Base-by-base conservation (phyloP, 2,797 vertebrate genomes). In the Acanthiza pusilla region DNA sequence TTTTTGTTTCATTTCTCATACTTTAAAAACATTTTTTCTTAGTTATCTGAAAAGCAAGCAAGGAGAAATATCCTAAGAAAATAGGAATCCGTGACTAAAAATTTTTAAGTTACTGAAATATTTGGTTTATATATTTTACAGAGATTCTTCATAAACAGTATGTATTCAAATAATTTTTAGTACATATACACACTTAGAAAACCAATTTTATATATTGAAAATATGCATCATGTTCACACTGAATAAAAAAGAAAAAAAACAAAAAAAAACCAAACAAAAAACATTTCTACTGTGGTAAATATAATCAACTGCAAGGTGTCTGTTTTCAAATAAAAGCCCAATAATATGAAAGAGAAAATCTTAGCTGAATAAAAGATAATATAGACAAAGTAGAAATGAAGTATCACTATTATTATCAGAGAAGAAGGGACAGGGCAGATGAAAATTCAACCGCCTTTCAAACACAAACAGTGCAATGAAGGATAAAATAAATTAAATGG, bases 401-500 rank as follows among this genome's bases (percentile, higher is more conserved):
- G 6, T n/a, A n/a, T 30, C 13, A 51, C 22, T 61, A 36, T 60
- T 53, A 84, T 34, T 34, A 65, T 87, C 22, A 81, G 36, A 77
- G 66, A 40, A 86, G 40, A 94, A 94, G 47, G 36, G 29, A 57
- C 32, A 87, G 84, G 89, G n/a, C 42, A 77, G 51, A 75, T 63
- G 62, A 92, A 94, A 34, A 54, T 67, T 66, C 32, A 83, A 47
- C 47, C 76, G 7, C 23, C 68, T 96, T 96, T 91, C 57, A 93
- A 54, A 62, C 6, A 47, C 27, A 58, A 88, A 93, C n/a, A 43
- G 29, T 34, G 61, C 47, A 90, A 11, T 45, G 57, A 91, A 96
- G 74, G 55, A 63, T 62, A 81, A 96, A 97, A 88, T 79, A 65
- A 97, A 92, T 53, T 92, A 83, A 83, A 71, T 91, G 47, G 74